Evolutionary conservation across 2,113 vertebrate genomes (phyloP).

Genomic region (Perca schrenkii): DNA sequence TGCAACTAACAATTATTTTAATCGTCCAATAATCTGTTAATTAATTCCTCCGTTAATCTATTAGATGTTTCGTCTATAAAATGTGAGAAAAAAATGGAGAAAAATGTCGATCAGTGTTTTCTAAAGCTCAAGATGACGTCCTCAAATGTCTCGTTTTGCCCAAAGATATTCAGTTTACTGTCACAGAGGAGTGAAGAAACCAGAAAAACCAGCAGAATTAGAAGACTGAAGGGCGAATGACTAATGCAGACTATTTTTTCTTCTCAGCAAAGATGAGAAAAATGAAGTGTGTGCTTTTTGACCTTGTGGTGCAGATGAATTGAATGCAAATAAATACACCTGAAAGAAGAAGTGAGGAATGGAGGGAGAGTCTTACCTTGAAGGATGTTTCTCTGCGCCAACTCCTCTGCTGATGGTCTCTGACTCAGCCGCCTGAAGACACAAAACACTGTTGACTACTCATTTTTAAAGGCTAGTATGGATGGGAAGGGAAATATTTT

Average conservation of each 20-base stretch:
- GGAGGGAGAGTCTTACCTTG: constrained; percentile 84
- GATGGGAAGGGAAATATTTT: neutral
- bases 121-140: no score
- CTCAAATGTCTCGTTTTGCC: no score
- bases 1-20: no score
- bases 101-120: no score
- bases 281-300: neutral
- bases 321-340: neutral
- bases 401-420: constrained; percentile 92
- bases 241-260: constrained; percentile 14
- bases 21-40: no score
- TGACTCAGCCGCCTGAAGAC: constrained; percentile 92
- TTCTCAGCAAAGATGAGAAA: constrained; percentile 4
- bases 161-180: no score
- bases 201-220: no score
- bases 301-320: neutral
- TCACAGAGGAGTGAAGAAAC: no score
- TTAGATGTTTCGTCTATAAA: no score
- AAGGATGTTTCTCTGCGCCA: constrained; percentile 97
- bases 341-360: neutral
- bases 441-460: neutral
- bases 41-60: no score
- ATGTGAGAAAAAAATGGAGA: no score
- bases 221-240: neutral
- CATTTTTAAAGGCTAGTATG: neutral